These are phyloP conservation scores for Oenanthe oenanthe DNA, from an alignment of 2,113 vertebrate species.

Conservation along the genomic window DNA sequence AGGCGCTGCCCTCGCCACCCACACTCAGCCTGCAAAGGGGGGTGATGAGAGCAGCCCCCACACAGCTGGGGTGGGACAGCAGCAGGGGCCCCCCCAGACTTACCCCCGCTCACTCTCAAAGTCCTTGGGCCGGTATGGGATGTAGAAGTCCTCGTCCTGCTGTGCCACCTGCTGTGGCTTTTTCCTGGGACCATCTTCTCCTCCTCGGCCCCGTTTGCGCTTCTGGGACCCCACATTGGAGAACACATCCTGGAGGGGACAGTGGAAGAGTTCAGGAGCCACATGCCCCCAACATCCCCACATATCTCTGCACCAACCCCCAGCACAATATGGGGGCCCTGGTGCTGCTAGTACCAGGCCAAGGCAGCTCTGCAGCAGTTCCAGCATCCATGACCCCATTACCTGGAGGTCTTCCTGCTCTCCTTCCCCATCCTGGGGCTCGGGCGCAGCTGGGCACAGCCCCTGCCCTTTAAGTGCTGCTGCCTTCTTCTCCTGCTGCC, in stretches of 20 bases:
- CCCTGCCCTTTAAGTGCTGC: conserved; percentile 18
- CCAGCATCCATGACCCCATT: fast-evolving
- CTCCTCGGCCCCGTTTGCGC: conserved; percentile 45
- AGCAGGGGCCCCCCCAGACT: not conserved
- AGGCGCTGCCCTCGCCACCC: conserved; percentile 72
- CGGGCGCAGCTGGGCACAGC: fast-evolving
- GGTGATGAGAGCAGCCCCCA: not conserved
- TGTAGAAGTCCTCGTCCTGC: conserved; percentile 84
- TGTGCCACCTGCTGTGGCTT: conserved; percentile 59
- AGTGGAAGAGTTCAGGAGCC: no score
- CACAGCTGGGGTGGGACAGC: fast-evolving
- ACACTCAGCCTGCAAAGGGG: conserved; percentile 82
- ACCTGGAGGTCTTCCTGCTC: conserved; percentile 42
- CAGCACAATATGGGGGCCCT: no score
- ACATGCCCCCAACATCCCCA: fast-evolving
- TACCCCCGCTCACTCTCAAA: conserved; percentile 93
- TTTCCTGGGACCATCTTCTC: not conserved
- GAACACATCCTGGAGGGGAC: conserved; percentile 80
- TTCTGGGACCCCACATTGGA: conserved; percentile 80
- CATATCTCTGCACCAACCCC: not conserved
- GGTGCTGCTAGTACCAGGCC: fast-evolving
- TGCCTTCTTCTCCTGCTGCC: conserved; percentile 62
- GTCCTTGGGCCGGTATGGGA: conserved; percentile 93
- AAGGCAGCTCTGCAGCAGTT: not conserved
- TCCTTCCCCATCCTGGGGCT: not conserved